A percentile compares a stretch with the other conserved stretches of the same genome.
These are phyloP conservation scores for Acipenser ruthenus DNA, from an alignment of 2,797 vertebrate species.

Conservation along the genomic window DNA sequence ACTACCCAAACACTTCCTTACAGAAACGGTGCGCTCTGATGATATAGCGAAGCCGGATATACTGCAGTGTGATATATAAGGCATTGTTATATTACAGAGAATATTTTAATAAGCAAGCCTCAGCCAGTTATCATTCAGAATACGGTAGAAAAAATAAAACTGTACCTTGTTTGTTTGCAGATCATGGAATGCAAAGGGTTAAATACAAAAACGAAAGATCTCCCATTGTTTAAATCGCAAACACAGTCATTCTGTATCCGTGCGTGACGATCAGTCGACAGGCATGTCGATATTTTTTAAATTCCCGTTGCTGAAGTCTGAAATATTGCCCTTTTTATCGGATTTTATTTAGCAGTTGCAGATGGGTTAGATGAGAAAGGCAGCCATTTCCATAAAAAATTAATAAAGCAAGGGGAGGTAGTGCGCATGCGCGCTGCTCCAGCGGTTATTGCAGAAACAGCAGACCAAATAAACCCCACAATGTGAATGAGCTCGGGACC, in stretches of 20 bases:
- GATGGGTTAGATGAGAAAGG: constrained; percentile 56
- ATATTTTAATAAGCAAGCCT: neutral
- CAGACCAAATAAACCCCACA: constrained; percentile 17
- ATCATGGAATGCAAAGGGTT: constrained; percentile 56
- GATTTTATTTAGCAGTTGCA: constrained; percentile 27
- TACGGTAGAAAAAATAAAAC: constrained; percentile 23
- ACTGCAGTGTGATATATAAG: neutral
- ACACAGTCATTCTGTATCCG: constrained; percentile 38
- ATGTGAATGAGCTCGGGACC: constrained; percentile 1
- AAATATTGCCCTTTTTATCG: constrained; percentile 23
- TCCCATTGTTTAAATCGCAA: constrained; percentile 55
- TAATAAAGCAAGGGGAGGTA: constrained; percentile 49
- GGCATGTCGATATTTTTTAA: neutral
- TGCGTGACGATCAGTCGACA: constrained; percentile 23
- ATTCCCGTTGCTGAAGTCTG: constrained; percentile 10
- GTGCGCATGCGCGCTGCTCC: constrained; percentile 55
- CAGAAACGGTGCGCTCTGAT: neutral
- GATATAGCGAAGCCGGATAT: neutral
- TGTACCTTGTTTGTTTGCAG: constrained; percentile 60
- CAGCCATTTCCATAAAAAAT: constrained; percentile 72
- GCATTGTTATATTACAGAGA: neutral
- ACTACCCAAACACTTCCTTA: neutral
- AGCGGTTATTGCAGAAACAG: constrained; percentile 28
- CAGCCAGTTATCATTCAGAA: neutral
- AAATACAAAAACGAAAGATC: constrained; percentile 53